Evolutionary conservation across 64 coral and sea anemone species (phyloP).

Genomic region (Porites australiensis): DNA sequence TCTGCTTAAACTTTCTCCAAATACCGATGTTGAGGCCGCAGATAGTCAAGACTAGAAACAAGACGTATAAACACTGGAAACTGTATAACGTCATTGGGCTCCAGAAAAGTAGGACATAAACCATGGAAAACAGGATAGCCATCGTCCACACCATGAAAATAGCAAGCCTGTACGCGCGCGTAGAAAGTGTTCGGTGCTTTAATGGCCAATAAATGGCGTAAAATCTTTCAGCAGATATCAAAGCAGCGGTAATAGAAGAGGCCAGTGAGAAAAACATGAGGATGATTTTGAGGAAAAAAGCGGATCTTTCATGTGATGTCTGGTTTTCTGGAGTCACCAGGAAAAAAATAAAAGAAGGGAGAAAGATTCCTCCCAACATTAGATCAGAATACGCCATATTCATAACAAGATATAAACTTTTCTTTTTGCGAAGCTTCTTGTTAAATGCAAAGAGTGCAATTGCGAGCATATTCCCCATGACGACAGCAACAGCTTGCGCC

Average conservation of each 20-base stretch:
- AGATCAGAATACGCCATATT: slow-evolving; percentile 3
- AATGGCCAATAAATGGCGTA: not conserved
- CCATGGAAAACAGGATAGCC: not conserved
- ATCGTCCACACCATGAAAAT: not conserved
- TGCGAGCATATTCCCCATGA: not conserved
- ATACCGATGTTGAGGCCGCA: not conserved
- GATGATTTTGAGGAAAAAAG: not conserved
- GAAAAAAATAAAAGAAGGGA: not conserved
- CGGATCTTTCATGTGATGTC: no score
- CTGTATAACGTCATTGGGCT: not conserved
- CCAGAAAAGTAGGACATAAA: not conserved
- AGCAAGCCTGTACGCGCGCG: not conserved
- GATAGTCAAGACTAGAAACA: not conserved
- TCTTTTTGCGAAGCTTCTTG: not conserved
- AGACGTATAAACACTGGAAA: not conserved
- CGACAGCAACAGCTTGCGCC: not conserved
- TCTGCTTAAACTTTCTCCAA: not conserved
- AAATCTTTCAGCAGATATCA: not conserved
- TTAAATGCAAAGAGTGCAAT: not conserved
- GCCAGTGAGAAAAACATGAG: not conserved
- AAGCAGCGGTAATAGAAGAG: not conserved
- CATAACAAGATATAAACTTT: not conserved
- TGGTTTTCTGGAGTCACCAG: no score
- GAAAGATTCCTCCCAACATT: not conserved
- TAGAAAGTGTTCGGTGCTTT: not conserved